phyloP scores from a whole-genome alignment of 2,888 invertebrate species.

The Pegoplata infirma region DNA sequence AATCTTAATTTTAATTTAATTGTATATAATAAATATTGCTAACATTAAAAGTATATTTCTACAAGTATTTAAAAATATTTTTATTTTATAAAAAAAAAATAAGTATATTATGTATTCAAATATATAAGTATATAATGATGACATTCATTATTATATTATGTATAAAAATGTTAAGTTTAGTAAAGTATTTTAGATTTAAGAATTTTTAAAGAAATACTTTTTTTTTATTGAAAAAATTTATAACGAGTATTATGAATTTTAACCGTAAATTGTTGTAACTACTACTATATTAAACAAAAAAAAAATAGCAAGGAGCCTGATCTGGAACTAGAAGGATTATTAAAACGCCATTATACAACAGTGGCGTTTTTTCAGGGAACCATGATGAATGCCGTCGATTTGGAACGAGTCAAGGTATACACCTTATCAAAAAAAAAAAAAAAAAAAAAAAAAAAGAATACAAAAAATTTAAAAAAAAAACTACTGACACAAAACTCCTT shows the following conservation, averaged over 20 bases:
- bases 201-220: not conserved
- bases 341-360: slow-evolving; percentile 99
- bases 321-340: slow-evolving; percentile 99
- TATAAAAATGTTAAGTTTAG: no score
- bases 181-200: not conserved
- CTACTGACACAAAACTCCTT: slow-evolving; percentile 12
- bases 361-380: slow-evolving; percentile 99
- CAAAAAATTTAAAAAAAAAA: not conserved
- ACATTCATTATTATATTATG: not conserved
- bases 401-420: slow-evolving; percentile 99
- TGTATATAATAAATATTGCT: not conserved
- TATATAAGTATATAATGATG: no score
- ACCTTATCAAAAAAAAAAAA: slow-evolving; percentile 47
- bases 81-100: not conserved
- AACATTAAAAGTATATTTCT: no score
- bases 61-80: not conserved
- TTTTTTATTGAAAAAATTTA: slow-evolving; percentile 11
- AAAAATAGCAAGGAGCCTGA: slow-evolving; percentile 98
- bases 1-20: not conserved
- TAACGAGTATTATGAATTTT: not conserved
- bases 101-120: no score
- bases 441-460: not conserved
- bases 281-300: slow-evolving; percentile 13
- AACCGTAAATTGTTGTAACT: not conserved
- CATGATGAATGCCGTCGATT: slow-evolving; percentile 99